A percentile compares a stretch with the other conserved stretches of the same genome.
Conservation (phyloP, 2,113 vertebrate genomes). For the Phalacrocorax brasilianus region DNA sequence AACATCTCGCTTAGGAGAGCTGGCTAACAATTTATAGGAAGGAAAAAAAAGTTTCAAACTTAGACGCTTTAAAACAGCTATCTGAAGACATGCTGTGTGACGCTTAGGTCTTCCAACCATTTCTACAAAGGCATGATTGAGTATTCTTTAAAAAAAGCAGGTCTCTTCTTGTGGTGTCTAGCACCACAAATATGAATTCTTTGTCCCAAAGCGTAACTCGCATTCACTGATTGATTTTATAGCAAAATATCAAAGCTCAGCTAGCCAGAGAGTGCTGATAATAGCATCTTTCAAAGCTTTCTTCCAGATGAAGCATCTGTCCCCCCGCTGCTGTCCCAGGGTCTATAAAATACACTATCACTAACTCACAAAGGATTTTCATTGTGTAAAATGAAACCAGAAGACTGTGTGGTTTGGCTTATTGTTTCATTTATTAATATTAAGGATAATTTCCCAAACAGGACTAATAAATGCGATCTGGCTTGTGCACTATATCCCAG, state of each 20-base stretch:
- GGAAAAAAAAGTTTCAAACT: neutral
- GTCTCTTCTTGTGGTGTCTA: neutral
- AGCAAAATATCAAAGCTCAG: neutral
- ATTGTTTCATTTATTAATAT: constrained; percentile 3
- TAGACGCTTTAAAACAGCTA: neutral
- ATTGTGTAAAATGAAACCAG: constrained; percentile 9
- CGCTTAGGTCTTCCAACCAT: neutral
- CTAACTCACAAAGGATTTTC: neutral
- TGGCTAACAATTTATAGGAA: neutral
- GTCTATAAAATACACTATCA: neutral
- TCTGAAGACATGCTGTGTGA: neutral
- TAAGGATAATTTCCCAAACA: neutral
- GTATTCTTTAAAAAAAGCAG: neutral
- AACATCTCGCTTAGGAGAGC: neutral
- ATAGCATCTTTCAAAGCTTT: neutral
- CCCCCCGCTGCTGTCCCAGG: neutral
- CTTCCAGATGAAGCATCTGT: constrained; percentile 26
- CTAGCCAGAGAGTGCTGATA: constrained; percentile 10
- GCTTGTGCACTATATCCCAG: neutral
- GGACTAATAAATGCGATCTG: neutral
- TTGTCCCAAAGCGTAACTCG: neutral
- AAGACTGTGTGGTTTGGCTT: neutral
- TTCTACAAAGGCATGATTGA: neutral
- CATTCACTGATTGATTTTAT: neutral
- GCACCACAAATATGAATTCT: neutral